A percentile compares a stretch with the other conserved stretches of the same genome.
These are phyloP conservation scores for Apamea monoglypha DNA, from an alignment of 2,888 invertebrate species.

Conservation along the genomic window DNA sequence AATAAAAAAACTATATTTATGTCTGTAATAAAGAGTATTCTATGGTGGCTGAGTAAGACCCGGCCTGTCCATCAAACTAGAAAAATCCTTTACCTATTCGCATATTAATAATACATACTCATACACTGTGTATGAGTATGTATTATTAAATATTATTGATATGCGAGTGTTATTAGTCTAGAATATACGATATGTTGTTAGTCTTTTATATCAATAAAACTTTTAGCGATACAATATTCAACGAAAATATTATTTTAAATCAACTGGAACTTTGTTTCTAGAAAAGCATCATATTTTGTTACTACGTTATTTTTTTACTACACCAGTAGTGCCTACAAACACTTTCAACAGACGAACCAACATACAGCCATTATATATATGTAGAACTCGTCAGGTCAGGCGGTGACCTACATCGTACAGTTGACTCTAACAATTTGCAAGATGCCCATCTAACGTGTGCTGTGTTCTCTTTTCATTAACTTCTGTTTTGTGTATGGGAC, in stretches of 20 bases:
- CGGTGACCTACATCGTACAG: conserved; percentile 45
- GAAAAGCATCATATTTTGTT: neutral
- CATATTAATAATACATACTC: too few relatives aligned
- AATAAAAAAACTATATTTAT: too few relatives aligned
- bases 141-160: too few relatives aligned
- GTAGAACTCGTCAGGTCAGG: conserved; percentile 6
- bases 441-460: conserved; percentile 29
- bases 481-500: neutral
- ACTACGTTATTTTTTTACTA: neutral
- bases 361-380: neutral
- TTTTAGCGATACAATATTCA: neutral
- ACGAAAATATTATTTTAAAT: neutral
- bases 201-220: neutral
- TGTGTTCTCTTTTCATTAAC: conserved; percentile 49
- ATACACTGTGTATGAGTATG: too few relatives aligned
- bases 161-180: too few relatives aligned
- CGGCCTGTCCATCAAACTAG: too few relatives aligned
- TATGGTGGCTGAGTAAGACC: too few relatives aligned
- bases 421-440: conserved; percentile 52
- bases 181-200: too few relatives aligned
- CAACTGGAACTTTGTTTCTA: neutral
- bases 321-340: neutral
- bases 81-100: too few relatives aligned
- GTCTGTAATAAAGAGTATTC: too few relatives aligned
- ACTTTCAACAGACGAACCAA: neutral